Evolutionary conservation across 2,888 invertebrate genomes (phyloP).

Genomic region (Acleris cristana): DNA sequence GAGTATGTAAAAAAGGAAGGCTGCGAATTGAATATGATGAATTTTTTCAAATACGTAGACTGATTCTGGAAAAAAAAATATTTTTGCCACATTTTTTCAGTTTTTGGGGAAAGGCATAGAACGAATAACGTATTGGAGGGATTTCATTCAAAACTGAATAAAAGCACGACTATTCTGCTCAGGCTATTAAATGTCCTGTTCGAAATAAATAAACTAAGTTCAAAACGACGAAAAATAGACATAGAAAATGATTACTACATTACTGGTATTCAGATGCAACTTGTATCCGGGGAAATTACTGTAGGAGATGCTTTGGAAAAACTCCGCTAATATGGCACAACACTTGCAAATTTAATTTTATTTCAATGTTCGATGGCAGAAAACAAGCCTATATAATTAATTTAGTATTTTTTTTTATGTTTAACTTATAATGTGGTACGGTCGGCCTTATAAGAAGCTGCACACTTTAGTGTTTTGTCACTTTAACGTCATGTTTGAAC

Average conservation of each 20-base stretch:
- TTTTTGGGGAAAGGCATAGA: not conserved
- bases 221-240: not conserved
- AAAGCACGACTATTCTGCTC: not conserved
- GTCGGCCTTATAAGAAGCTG: no score
- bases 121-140: not conserved
- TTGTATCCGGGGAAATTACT: conserved; percentile 1
- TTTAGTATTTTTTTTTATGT: not conserved
- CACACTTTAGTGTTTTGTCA: no score
- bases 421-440: no score
- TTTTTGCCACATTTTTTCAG: not conserved
- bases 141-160: not conserved
- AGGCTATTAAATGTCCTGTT: not conserved
- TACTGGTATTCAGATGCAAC: conserved; percentile 1
- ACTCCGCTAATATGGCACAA: not conserved
- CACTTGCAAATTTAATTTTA: not conserved
- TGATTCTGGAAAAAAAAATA: not conserved
- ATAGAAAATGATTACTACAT: not conserved
- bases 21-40: no score
- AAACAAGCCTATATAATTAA: conserved; percentile 7
- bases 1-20: no score
- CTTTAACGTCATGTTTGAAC: no score
- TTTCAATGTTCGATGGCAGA: conserved; percentile 1
- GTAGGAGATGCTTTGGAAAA: conserved; percentile 1
- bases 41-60: not conserved
- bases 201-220: not conserved